Evolutionary conservation across 2,888 invertebrate species (phyloP).

Genomic region (Dichetophora obliterata): DNA sequence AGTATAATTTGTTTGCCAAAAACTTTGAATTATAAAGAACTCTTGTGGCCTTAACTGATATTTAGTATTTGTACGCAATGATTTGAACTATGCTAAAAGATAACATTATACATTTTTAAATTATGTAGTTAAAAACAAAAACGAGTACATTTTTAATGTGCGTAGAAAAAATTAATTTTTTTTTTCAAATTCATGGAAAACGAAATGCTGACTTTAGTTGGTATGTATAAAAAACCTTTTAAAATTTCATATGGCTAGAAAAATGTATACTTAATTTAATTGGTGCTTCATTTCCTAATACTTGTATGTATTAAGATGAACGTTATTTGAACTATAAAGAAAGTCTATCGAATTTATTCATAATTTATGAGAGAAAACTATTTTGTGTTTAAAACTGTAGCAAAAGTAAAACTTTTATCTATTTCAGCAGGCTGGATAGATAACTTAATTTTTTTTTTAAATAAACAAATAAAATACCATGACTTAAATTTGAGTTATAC

Average conservation of each 20-base stretch:
- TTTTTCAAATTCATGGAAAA: too few species aligned
- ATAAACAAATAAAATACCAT: constrained; percentile 18
- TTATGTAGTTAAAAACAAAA: neutral
- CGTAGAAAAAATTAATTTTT: too few species aligned
- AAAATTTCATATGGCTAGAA: neutral
- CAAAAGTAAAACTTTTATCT: constrained; percentile 43
- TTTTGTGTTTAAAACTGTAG: constrained; percentile 1
- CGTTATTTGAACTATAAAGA: neutral
- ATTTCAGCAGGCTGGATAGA: constrained; percentile 65
- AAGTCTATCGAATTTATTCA: neutral
- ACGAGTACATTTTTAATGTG: neutral
- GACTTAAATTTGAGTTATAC: neutral
- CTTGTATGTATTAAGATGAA: neutral
- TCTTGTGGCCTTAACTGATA: constrained; percentile 4
- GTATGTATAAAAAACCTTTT: neutral
- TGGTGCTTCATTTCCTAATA: constrained; percentile 32
- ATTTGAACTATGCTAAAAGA: constrained; percentile 23
- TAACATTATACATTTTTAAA: neutral
- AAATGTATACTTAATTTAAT: neutral
- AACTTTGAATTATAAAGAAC: constrained; percentile 22
- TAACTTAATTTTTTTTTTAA: constrained; percentile 35
- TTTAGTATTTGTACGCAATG: constrained; percentile 19
- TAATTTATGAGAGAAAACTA: constrained; percentile 6
- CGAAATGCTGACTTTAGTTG: too few species aligned
- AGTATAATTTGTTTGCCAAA: constrained; percentile 38